phyloP scores from a whole-genome alignment of 2,888 invertebrate genomes.

The Plebejus argus region DNA sequence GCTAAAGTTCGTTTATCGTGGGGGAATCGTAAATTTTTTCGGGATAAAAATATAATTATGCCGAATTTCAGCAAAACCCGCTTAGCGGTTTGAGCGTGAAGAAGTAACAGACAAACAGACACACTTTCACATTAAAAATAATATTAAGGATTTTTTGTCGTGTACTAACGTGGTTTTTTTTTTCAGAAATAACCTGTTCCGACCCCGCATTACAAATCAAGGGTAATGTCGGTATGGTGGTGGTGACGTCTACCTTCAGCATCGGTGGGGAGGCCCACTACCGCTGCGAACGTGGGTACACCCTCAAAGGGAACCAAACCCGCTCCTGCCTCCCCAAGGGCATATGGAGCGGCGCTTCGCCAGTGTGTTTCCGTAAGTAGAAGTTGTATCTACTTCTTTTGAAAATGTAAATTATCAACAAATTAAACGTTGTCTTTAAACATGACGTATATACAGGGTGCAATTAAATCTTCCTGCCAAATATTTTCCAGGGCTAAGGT shows the following conservation, averaged over 20 bases:
- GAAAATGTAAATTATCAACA: neutral
- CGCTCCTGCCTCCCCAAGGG: conserved; percentile 88
- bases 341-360: conserved; percentile 90
- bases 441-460: too few relatives aligned
- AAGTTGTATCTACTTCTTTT: neutral
- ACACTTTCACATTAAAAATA: too few relatives aligned
- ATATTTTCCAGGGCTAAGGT: too few relatives aligned
- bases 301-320: conserved; percentile 89
- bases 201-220: conserved; percentile 82
- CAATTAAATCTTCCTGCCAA: too few relatives aligned
- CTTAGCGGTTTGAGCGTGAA: too few relatives aligned
- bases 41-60: too few relatives aligned
- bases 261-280: conserved; percentile 91
- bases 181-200: conserved; percentile 87
- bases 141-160: too few relatives aligned
- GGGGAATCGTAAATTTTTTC: too few relatives aligned
- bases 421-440: neutral
- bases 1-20: too few relatives aligned
- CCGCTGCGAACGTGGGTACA: conserved; percentile 90
- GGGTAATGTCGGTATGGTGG: conserved; percentile 78
- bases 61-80: too few relatives aligned
- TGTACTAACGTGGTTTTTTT: neutral
- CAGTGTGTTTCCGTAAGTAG: conserved; percentile 89
- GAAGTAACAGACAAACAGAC: too few relatives aligned
- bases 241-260: conserved; percentile 83